Base-by-base conservation (phyloP, 1,140 invertebrate genomes). In the Zaprionus kolodkinae region DNA sequence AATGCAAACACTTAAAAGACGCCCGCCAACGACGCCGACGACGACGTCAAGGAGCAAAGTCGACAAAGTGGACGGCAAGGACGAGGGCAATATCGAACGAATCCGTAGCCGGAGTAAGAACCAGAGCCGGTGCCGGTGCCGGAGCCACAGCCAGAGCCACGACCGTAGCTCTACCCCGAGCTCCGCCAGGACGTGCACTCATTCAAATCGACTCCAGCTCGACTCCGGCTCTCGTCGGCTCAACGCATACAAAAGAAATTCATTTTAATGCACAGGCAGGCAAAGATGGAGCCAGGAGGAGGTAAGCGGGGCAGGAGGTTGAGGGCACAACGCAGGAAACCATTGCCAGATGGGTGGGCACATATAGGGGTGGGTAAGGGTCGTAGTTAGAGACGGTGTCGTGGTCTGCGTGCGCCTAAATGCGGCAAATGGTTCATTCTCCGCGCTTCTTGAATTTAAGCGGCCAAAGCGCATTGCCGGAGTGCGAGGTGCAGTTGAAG, bases 1-100 rank as follows among this genome's bases (percentile, higher is more conserved):
- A 77, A 77, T 80, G 78, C 86, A 89, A 89, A 85, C 85, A 89
- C 85, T 89, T 89, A 88, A 89, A 75, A 73, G 86, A 76, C 74
- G 84, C 69, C 45, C 62, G 48, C 45, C 64, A 67, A 68, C 54
- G 45, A 33, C 35, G 45, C 21, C 21, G 21, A 21, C 21, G 21
- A 56, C 38, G 30, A 62, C 52, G 70, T 62, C 75, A 77, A 77
- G 63, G 38, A 64, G 63, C 75, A 74, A 68, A 62, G 64, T 50
- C 13, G 55, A 72, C 61, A 50, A 50, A 50, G 59, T 13, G 33
- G 62, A 59, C 27, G 59, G 27, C 75, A 66, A 80, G 70, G 57
- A 57, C 55, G 57, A 74, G 48, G 61, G 61, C 74, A 62, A 74
- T 70, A 74, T 68, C 76, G 72, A 69, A 50, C 45, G 45, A 25